Base-by-base conservation (phyloP, 2,888 invertebrate species). In the Fragum fragum region DNA sequence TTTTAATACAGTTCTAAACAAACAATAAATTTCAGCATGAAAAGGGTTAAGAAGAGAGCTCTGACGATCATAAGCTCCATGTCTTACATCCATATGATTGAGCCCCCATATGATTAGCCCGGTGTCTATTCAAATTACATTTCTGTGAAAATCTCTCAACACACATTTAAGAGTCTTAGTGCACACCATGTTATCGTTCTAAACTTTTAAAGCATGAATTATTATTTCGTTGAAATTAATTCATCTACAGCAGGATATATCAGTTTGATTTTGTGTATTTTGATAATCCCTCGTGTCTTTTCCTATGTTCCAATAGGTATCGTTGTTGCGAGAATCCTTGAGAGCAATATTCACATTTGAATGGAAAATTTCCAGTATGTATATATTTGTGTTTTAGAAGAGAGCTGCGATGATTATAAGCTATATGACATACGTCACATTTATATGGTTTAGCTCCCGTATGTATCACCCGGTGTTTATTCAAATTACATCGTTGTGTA, bases 81-180 rank as follows among this genome's bases (percentile, higher is more conserved):
- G 14, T 26, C 26, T 59, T 28, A 28, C 59, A 59, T 6, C 7
- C 16, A 26, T 59, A 59, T 16, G 59, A 28, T 6, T 26, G 6
- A 16, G 23, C 28, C 0, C 28, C 59, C 3, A 11, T 59, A 28
- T 59, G 59, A 26, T 26, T 28, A 23, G 26, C 16, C 26, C 28
- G 23, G 28, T 59, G 59, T 59, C 26, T 59, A 16, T 23, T 59
- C 26, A 59, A 28, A 59, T 59, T 59, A 26, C 59, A 59, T 9
- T 16, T 23, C 28, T 59, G 59, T 16, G 59, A 23, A 16, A 59
- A 59, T 23, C 26, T 14, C 7, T 9, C 59, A 14, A 26, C 59
- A 26, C 59, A 59, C 59, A 59, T 26, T 59, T 59, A 16, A 26
- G 26, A 3, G 59, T 23, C 16, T 59, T 59, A 9, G 59, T 26